phyloP scores from a whole-genome alignment of 2,888 invertebrate genomes.

The Aquatica leii region DNA sequence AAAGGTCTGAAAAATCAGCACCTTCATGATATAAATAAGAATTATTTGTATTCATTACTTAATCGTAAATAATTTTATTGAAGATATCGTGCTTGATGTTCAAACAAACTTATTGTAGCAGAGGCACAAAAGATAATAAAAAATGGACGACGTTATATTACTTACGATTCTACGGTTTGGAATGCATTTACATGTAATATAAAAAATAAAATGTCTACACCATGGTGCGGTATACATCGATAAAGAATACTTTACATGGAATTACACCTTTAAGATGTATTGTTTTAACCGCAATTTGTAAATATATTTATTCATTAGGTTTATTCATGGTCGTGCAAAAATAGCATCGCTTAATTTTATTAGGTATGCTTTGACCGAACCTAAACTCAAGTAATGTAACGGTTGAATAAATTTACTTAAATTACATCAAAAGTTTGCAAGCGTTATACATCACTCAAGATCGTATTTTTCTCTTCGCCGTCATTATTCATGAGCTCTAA shows the following conservation, averaged over 20 bases:
- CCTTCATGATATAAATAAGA: slow-evolving; percentile 9
- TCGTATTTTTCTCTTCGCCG: slow-evolving; percentile 33
- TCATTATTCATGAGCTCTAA: slow-evolving; percentile 52
- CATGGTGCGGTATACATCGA: too few relatives aligned
- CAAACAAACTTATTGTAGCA: neutral
- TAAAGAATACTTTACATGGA: too few relatives aligned
- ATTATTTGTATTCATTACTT: slow-evolving; percentile 25
- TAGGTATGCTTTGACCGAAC: slow-evolving; percentile 22
- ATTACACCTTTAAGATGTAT: too few relatives aligned
- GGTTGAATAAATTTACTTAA: slow-evolving; percentile 12
- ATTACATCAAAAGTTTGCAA: slow-evolving; percentile 24
- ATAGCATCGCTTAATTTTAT: slow-evolving; percentile 24
- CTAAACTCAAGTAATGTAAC: slow-evolving; percentile 15
- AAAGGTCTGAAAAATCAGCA: slow-evolving; percentile 30
- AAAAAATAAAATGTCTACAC: too few relatives aligned
- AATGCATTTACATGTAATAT: neutral
- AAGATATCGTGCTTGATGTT: neutral
- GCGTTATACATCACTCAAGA: slow-evolving; percentile 16
- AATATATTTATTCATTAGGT: slow-evolving; percentile 22
- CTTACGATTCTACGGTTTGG: neutral
- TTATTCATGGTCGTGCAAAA: slow-evolving; percentile 16
- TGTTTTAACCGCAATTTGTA: neutral
- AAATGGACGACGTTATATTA: neutral
- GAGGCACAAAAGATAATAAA: neutral
- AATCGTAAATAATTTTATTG: neutral